phyloP scores from a whole-genome alignment of 2,888 invertebrate genomes.

The Cheilosia urbana region DNA sequence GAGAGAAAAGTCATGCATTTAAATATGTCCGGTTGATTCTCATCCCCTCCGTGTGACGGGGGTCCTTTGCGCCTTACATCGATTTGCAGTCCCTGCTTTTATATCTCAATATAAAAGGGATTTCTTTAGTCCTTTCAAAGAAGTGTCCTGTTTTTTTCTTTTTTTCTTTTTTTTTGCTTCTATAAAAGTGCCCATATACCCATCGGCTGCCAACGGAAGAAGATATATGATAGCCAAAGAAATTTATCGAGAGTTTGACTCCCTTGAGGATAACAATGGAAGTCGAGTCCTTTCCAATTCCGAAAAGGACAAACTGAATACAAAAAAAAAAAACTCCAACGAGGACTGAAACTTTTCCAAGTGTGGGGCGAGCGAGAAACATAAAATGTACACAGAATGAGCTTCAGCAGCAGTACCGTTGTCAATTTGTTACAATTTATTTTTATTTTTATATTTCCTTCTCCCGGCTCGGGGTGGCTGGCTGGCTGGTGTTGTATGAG shows the following conservation, averaged over 20 bases:
- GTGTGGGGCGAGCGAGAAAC: conserved; percentile 27
- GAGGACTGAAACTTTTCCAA: conserved; percentile 30
- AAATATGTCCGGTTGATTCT: conserved; percentile 56
- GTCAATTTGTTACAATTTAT: conserved; percentile 75
- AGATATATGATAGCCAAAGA: conserved; percentile 74
- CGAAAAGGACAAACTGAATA: conserved; percentile 42
- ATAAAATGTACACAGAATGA: conserved; percentile 63
- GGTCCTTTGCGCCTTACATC: conserved; percentile 13
- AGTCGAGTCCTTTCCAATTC: conserved; percentile 70
- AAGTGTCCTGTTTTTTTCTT: neutral
- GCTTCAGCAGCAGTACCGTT: conserved; percentile 58
- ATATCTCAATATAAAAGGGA: conserved; percentile 67
- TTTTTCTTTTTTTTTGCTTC: conserved; percentile 8
- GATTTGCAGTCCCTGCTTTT: conserved; percentile 41
- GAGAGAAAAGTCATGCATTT: conserved; percentile 54
- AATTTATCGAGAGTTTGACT: conserved; percentile 72
- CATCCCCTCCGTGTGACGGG: neutral
- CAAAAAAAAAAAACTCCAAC: conserved; percentile 16
- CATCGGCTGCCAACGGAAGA: conserved; percentile 66
- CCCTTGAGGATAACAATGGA: conserved; percentile 67
- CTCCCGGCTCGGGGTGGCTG: conserved; percentile 1
- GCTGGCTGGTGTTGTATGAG: conserved; percentile 7
- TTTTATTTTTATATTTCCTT: conserved; percentile 74
- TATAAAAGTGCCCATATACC: conserved; percentile 29
- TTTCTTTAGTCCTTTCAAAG: conserved; percentile 51